A percentile compares a stretch with the other conserved stretches of the same genome.
These are phyloP conservation scores for Phoxinus phoxinus DNA, from an alignment of 2,113 vertebrate genomes.

Conservation along the genomic window DNA sequence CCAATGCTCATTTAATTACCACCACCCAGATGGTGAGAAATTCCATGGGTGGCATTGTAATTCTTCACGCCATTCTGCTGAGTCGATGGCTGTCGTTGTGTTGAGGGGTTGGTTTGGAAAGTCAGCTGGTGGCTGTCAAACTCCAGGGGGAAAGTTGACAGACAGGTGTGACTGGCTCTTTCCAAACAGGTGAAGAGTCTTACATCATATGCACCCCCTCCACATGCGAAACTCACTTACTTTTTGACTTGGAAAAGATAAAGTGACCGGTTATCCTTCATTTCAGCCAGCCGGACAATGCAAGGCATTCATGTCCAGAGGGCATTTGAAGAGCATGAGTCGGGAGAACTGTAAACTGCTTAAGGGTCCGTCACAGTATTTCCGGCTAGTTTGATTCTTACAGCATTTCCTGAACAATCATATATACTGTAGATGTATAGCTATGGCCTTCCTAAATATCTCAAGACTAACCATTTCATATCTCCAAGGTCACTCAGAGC, in stretches of 20 bases:
- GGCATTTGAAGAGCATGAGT: conserved; percentile 38
- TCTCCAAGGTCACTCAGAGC: not conserved
- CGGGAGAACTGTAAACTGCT: conserved; percentile 14
- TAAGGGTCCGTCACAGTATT: not conserved
- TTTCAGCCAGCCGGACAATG: conserved; percentile 43
- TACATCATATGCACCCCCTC: not conserved
- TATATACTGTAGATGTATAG: not conserved
- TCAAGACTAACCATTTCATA: not conserved
- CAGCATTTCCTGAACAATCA: not conserved
- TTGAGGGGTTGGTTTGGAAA: conserved; percentile 9
- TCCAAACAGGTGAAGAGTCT: conserved; percentile 41
- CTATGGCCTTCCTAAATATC: not conserved
- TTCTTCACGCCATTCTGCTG: conserved; percentile 4
- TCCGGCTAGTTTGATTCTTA: not conserved
- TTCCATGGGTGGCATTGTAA: conserved; percentile 22
- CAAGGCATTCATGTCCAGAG: conserved; percentile 46
- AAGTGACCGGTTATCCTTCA: conserved; percentile 13
- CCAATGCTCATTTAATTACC: conserved; percentile 3
- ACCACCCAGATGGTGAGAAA: not conserved
- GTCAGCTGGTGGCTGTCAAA: conserved; percentile 29
- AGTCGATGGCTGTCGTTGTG: not conserved
- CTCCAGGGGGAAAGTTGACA: conserved; percentile 27
- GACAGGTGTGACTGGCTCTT: conserved; percentile 39
- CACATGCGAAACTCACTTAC: not conserved
- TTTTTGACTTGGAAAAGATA: conserved; percentile 4